Base-by-base conservation (phyloP, 1,140 invertebrate species). In the Argopecten irradians region DNA sequence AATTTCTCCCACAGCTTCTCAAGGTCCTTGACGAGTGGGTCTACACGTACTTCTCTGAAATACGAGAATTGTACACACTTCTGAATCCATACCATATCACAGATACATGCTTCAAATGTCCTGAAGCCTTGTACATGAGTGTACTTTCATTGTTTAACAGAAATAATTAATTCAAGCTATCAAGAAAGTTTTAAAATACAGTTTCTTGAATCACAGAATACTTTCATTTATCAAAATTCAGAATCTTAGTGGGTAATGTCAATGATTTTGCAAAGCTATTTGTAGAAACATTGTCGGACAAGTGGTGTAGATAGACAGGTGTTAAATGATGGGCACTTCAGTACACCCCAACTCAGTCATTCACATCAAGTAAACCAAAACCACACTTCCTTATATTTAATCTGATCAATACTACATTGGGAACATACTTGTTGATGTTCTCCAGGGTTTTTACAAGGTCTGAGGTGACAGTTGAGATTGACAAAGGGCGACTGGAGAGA, bases 1-100 rank as follows among this genome's bases (percentile, higher is more conserved):
- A 93, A 93, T 35, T 82, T 89, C 0, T 88, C 41, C 93, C 93
- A 94, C 16, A 94, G 39, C 19, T 88, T 84, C 32, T 90, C 87
- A 33, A 93, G 88, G 34, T 93, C 88, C 22, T 84, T 34, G 2
- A 88, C 89, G 35, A 93, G 71, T n/a, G 28, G 86, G 33, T 83
- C 34, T 82, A 86, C 85, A 33, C n/a, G 28, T 39, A 39, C 34
- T 9, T 87, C 83, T 39, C 86, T 87, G 34, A 39, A 87, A 34
- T 8, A 39, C 36, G 13, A 8, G 13, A 39, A 28, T 33, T 11
- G 82, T 22, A 33, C 28, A 83, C 14, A n/a, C n/a, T n/a, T n/a
- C n/a, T n/a, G n/a, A n/a, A n/a, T n/a, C n/a, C n/a, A n/a, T n/a
- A n/a, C n/a, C n/a, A n/a, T n/a, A n/a, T n/a, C n/a, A n/a, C n/a